phyloP scores from a whole-genome alignment of 2,113 vertebrate species.

The Carollia perspicillata region DNA sequence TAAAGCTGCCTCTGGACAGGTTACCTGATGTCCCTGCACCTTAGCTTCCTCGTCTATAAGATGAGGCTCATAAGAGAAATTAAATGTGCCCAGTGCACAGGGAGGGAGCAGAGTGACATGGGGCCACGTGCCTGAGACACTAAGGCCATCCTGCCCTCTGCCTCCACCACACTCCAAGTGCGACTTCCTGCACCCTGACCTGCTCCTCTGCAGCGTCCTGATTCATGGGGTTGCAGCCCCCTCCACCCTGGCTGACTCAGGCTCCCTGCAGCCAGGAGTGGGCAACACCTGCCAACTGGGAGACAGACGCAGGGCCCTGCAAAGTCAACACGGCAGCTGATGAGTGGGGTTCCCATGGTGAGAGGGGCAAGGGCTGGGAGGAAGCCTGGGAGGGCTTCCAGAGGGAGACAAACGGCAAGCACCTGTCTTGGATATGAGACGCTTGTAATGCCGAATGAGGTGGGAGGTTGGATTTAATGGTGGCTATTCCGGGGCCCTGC shows the following conservation, averaged over 20 bases:
- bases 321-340: neutral
- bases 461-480: neutral
- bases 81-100: neutral
- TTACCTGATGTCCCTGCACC: neutral
- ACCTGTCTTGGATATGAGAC: neutral
- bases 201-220: neutral
- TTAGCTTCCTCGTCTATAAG: neutral
- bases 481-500: neutral
- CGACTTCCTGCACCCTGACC: neutral
- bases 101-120: neutral
- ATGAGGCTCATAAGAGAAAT: neutral
- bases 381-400: neutral
- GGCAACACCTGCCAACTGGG: neutral
- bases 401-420: neutral
- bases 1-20: neutral
- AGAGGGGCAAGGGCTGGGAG: neutral
- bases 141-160: neutral
- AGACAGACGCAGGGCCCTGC: neutral
- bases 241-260: neutral
- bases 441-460: neutral
- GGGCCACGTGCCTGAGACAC: fast-evolving
- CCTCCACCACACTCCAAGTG: neutral
- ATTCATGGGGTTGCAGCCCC: neutral
- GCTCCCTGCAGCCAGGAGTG: neutral
- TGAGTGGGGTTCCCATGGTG: neutral